Evolutionary conservation across 2,888 invertebrate species (phyloP), one percentile per base, ranked within the genome.

Genomic region (Hirtodrosophila cameraria): DNA sequence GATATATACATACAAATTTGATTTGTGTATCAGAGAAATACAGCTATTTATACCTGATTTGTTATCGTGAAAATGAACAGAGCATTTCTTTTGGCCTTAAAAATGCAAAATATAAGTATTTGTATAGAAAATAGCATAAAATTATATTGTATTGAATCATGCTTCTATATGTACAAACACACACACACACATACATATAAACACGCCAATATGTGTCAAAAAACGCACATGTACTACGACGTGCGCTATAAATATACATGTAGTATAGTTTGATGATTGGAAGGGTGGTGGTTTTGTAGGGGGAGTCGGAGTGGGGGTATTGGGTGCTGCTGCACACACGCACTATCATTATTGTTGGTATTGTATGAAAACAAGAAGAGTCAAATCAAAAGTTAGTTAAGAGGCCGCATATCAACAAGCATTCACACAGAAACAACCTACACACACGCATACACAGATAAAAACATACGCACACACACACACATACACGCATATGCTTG

Each of bases 241-340:
- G 52, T 54, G 58, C 68, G 60, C 75, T 80, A 80, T 72, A 80
- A 80, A 80, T 85, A 80, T 85, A 85, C 73, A 67, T 58, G 53
- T 43, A 61, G 53, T 43, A 61, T 33, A 42, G 35, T 43, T 50
- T 52, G 46, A 59, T 58, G 53, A 46, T 30, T 46, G 58, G 41
- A 13, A 33, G 30, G 11, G 46, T 4, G n/a, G 13, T 3, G 28
- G 28, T 4, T 25, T 11, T 18, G 30, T 16, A 20, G 5, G 18
- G 20, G 33, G 39, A 16, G 13, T 35, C 41, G 11, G 42, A 53
- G 35, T 31, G 31, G 11, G 41, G 35, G 27, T n/a, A 42, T 45
- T 30, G 46, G 28, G 20, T 9, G 39, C 54, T 54, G 58, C 49
- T 54, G 52, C 63, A 36, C 48, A 57, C 61, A 33, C 42, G 18